Evolutionary conservation across 2,888 invertebrate species (phyloP).

Genomic region (Dinocampus coccinellae): DNA sequence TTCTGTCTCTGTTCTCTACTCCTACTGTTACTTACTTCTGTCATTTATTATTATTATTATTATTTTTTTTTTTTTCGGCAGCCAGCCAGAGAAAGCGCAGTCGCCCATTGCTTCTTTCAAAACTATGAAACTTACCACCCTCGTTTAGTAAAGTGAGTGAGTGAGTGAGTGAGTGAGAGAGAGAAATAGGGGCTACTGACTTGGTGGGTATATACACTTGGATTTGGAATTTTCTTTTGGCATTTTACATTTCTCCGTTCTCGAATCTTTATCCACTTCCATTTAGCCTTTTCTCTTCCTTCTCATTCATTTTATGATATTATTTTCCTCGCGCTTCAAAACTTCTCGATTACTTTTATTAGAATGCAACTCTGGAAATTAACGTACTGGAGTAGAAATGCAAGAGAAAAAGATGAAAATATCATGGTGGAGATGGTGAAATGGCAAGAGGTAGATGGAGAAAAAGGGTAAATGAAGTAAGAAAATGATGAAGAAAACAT

Average conservation of each 20-base stretch:
- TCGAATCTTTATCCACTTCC: constrained; percentile 30
- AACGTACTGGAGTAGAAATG: constrained; percentile 47
- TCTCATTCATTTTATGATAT: constrained; percentile 55
- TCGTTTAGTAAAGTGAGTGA: constrained; percentile 9
- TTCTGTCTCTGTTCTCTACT: no score
- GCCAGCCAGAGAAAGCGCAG: constrained; percentile 41
- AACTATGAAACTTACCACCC: constrained; percentile 44
- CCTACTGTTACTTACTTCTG: not conserved
- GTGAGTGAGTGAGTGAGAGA: constrained; percentile 32
- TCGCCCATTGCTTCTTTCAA: constrained; percentile 21
- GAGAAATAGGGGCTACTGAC: constrained; percentile 11
- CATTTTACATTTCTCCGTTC: not conserved
- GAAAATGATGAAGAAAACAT: not conserved
- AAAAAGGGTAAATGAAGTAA: constrained; percentile 28
- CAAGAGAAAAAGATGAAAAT: not conserved
- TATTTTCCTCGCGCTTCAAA: constrained; percentile 56
- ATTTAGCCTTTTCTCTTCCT: constrained; percentile 21
- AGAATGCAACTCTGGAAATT: constrained; percentile 58
- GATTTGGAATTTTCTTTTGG: constrained; percentile 6
- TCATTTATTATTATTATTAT: not conserved
- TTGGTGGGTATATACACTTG: not conserved
- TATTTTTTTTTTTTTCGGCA: constrained; percentile 42
- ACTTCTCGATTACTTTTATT: constrained; percentile 63
- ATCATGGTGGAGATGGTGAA: not conserved
- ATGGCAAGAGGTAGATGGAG: constrained; percentile 3